Evolutionary conservation across 35 echinoderm and acorn worm genomes (phyloP), one percentile per base, ranked within the genome.

Genomic region (Holothuria glaberrima): DNA sequence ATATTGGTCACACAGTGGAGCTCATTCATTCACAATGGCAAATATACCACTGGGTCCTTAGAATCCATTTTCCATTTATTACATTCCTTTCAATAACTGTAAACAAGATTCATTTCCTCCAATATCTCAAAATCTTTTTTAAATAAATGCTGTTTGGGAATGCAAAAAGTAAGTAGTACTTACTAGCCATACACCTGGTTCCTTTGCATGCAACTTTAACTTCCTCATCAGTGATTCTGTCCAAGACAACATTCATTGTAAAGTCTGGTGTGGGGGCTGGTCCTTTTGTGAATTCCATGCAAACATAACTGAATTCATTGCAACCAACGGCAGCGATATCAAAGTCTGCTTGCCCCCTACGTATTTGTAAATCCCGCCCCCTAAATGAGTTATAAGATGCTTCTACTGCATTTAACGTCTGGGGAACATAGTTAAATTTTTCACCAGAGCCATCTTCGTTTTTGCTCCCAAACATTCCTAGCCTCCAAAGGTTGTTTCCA

Each of bases 241-340:
- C 91, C 36, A 59, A 27, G 9, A 90, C 41, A 5, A 92, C 92
- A n/a, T 86, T 91, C 22, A 94, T 75, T 32, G 86, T 86, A 50
- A 97, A 97, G 69, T 91, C 89, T 20, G 95, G 90, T 20, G 62
- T 69, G 22, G 95, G 75, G 22, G 56, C 63, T 14, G 88, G 86
- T 57, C 83, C 83, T 77, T 94, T 97, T 34, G 95, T 90, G 76
- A 97, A 94, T n/a, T 97, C 95, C 92, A 97, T 87, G 64, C 95
- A 97, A 12, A 86, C 90, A 64, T 90, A 97, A 12, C 59, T 65
- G 62, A 90, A 97, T 45, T 91, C 89, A 50, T 88, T 91, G 86
- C 95, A 97, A n/a, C 95, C 95, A 26, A 97, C 88, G 2, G 92
- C 95, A 75, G 87, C 89, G n/a, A 97, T 92, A 90, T 97, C 92